phyloP scores from a whole-genome alignment of 2,888 invertebrate genomes.

The Tetragonula carbonaria region DNA sequence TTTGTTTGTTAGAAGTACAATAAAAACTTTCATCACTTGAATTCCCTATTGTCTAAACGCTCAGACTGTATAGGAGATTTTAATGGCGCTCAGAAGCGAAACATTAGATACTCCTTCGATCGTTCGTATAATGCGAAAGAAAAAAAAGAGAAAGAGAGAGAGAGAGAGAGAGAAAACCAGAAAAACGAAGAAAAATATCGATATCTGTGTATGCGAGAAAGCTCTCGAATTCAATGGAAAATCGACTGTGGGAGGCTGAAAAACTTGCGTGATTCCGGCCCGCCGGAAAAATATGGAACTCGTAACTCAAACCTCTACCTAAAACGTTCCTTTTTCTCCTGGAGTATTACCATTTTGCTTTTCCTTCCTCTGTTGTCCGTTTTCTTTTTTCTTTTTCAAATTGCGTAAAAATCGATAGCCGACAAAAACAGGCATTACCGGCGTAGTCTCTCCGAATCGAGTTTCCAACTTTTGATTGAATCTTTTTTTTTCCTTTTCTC shows the following conservation, averaged over 20 bases:
- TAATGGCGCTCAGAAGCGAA: not conserved
- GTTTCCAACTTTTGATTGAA: not conserved
- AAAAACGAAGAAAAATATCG: not conserved
- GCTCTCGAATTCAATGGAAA: conserved; percentile 31
- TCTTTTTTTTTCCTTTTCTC: too few species aligned
- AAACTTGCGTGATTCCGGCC: conserved; percentile 23
- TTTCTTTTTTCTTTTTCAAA: not conserved
- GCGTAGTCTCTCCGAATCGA: not conserved
- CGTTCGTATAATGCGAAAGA: not conserved
- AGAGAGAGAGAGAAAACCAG: not conserved
- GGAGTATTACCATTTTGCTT: conserved; percentile 1
- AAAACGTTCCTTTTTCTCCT: conserved; percentile 8
- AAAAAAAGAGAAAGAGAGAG: not conserved
- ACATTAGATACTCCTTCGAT: conserved; percentile 9
- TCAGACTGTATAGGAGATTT: not conserved
- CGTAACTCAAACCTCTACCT: conserved; percentile 25
- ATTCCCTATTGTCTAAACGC: conserved; percentile 5
- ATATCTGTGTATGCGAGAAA: conserved; percentile 19
- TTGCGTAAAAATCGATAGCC: not conserved
- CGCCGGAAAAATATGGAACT: conserved; percentile 20
- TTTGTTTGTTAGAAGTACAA: not conserved
- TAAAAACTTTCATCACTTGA: not conserved
- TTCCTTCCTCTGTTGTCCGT: not conserved
- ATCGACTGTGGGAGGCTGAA: conserved; percentile 10
- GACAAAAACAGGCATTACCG: not conserved